Evolutionary conservation across 1,140 invertebrate genomes (phyloP).

Genomic region (Frieseomelitta varia): DNA sequence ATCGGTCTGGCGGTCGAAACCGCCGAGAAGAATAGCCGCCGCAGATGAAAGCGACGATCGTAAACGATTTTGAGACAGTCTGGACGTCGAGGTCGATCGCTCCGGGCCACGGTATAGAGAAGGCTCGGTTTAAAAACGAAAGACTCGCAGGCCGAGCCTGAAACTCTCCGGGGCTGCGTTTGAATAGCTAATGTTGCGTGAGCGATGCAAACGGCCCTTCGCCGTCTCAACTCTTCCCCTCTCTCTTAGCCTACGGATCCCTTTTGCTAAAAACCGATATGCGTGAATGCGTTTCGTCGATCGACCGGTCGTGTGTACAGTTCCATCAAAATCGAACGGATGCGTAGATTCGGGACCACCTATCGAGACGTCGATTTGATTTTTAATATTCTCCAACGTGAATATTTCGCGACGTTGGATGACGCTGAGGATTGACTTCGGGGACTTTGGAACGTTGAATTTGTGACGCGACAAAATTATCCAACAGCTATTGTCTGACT

Average conservation of each 20-base stretch:
- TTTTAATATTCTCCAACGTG: neutral
- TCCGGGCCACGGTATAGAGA: slow-evolving; percentile 14
- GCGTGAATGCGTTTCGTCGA: slow-evolving; percentile 32
- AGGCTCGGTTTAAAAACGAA: slow-evolving; percentile 52
- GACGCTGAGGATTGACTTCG: neutral
- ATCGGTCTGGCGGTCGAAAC: neutral
- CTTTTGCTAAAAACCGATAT: neutral
- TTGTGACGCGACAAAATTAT: neutral
- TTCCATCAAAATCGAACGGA: neutral
- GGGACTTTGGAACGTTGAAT: neutral
- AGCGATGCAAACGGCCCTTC: slow-evolving; percentile 25
- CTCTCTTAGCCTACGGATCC: no score
- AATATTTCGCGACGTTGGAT: neutral
- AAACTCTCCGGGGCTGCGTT: slow-evolving; percentile 52
- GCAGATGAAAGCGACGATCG: slow-evolving; percentile 24
- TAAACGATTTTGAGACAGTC: slow-evolving; percentile 56
- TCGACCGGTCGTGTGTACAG: slow-evolving; percentile 4
- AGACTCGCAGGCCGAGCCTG: slow-evolving; percentile 27
- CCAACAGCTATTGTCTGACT: no score
- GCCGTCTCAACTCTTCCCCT: neutral
- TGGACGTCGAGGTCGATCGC: slow-evolving; percentile 31
- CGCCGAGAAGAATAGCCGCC: neutral
- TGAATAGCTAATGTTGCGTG: slow-evolving; percentile 71
- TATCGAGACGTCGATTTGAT: neutral
- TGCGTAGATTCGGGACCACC: no score